Percentiles rank a stretch among this genome's conserved stretches.
Conservation (phyloP, 2,888 invertebrate genomes). For the Escarpia spicata region DNA sequence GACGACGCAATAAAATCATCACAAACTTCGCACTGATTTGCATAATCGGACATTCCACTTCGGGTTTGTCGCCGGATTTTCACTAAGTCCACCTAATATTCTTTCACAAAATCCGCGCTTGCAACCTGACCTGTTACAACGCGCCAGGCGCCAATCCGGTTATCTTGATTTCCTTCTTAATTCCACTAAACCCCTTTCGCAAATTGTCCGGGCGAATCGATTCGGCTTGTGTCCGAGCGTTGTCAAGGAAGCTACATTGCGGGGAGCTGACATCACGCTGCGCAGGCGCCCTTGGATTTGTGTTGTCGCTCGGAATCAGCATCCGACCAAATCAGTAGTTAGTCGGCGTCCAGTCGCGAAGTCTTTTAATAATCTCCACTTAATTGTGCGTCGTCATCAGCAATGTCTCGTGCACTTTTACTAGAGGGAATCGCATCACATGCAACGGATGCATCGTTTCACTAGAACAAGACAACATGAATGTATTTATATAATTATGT, state of each 20-base stretch:
- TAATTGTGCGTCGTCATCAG: not conserved
- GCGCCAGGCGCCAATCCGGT: not conserved
- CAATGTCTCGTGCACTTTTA: not conserved
- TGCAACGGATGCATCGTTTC: too few species aligned
- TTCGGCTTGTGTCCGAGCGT: not conserved
- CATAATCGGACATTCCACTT: not conserved
- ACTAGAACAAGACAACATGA: too few species aligned
- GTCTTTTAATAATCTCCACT: not conserved
- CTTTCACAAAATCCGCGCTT: not conserved
- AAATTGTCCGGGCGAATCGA: not conserved
- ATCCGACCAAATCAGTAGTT: not conserved
- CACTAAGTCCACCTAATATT: not conserved
- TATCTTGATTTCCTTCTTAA: not conserved
- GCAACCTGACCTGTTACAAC: not conserved
- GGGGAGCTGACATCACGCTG: not conserved
- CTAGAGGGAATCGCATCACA: too few species aligned
- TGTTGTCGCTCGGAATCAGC: not conserved
- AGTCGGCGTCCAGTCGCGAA: not conserved
- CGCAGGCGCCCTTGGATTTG: not conserved
- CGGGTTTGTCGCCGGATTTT: not conserved
- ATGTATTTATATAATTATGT: too few species aligned
- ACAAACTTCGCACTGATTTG: not conserved
- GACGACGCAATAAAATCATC: not conserved
- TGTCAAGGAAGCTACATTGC: not conserved
- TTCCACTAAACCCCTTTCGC: slow-evolving; percentile 13